Evolutionary conservation across 2,888 invertebrate genomes (phyloP), one percentile per base, ranked within the genome.

Genomic region (Cantharis lateralis): DNA sequence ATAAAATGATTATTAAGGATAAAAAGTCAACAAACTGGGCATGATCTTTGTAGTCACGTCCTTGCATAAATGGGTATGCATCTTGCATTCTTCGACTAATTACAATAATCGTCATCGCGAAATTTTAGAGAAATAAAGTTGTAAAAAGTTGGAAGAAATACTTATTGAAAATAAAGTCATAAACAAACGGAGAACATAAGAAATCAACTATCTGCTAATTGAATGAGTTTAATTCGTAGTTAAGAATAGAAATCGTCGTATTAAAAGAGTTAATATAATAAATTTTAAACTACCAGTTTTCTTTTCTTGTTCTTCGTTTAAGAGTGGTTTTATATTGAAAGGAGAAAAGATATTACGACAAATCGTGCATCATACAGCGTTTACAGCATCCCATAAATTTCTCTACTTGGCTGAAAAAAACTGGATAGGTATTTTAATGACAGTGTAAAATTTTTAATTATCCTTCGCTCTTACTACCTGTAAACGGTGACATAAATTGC

Each of bases 171-270:
- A 79, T 79, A 77, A 77, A 78, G 78, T 69, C 79, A 77, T 81
- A 81, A 80, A 80, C 78, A 79, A 74, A 69, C 70, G 71, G 77
- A 74, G 78, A 76, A 80, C 79, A 76, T 74, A 79, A 79, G 78
- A 80, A 81, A 81, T 81, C 79, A 79, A 80, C 78, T 79, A 80
- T 77, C 76, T 79, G 79, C 81, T 82, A 82, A 82, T 82, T 82
- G 82, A 80, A 78, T 80, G 81, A 76, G 75, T 79, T 81, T 82
- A 82, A 81, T 81, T 80, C 81, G 76, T 77, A 80, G 79, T 78
- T 76, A 77, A 78, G 82, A 82, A 82, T 82, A 82, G 82, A 82
- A 82, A 82, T 82, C 80, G 82, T 79, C 81, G 80, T 81, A 82
- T 82, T 82, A 82, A 80, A 78, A 71, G 61, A 70, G 77, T 77